Base-by-base conservation (phyloP, 2,113 vertebrate species). In the Cololabis saira region DNA sequence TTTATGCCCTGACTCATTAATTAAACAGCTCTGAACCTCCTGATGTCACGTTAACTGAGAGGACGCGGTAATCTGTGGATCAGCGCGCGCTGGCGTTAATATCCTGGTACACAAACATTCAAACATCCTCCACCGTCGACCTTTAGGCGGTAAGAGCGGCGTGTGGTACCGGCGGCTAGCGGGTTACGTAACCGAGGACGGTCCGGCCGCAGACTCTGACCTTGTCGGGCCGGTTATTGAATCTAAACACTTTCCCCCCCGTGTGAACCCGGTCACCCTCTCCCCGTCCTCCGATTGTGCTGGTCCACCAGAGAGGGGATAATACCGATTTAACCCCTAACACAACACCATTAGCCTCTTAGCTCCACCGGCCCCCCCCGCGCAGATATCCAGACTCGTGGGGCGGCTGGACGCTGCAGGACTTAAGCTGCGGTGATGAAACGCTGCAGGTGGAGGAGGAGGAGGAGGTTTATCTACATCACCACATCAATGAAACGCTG, bases 281-380 rank as follows among this genome's bases (percentile, higher is more conserved):
- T 55, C 24, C 24, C 67, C 51, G 64, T 75, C 78, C 59, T 63
- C 59, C 18, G 58, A 22, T 49, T 74, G 52, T 62, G 74, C 69
- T 33, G 68, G 42, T 81, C 51, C 58, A 72, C 55, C 51, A 41
- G 12, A 67, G 74, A 21, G 58, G n/a, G n/a, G 82, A 77, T 83
- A 83, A 87, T 76, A 69, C 72, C 17, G 21, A 61, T 83, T 87
- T 83, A 89, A 73, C 69, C 80, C 75, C 48, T 58, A 73, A 64
- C 78, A 66, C 62, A 27, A 15, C 19, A 7, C 17, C 64, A 59
- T 83, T 76, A 87, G 84, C 82, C 82, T 87, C 80, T 89, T 82
- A 85, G 82, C 78, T 72, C 55, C n/a, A 67, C 56, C 27, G 0
- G 49, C 4, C 47, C 19, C 47, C 0, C 7, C 16, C 58, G 48